A percentile compares a stretch with the other conserved stretches of the same genome.
These are phyloP conservation scores for Acipenser transmontanus DNA, from an alignment of 2,797 vertebrate genomes.

Conservation along the genomic window DNA sequence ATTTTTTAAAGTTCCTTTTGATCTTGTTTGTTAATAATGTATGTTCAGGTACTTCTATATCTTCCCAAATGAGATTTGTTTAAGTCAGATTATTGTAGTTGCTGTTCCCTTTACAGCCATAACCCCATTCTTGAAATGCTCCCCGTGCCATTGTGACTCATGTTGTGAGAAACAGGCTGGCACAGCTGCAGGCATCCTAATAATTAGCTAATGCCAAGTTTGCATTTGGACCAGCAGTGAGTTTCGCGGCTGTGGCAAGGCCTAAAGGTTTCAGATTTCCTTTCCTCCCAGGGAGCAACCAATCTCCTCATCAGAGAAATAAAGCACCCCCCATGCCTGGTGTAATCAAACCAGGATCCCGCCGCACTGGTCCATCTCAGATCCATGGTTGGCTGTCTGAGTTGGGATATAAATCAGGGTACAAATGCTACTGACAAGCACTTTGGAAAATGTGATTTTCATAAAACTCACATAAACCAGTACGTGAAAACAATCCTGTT, in stretches of 20 bases:
- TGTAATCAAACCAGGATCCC: slow-evolving; percentile 20
- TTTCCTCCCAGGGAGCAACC: slow-evolving; percentile 35
- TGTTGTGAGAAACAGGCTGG: slow-evolving; percentile 12
- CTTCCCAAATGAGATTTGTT: not conserved
- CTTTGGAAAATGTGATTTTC: too few relatives aligned
- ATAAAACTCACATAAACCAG: too few relatives aligned
- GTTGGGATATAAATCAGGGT: not conserved
- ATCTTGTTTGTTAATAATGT: not conserved
- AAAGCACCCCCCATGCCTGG: slow-evolving; percentile 42
- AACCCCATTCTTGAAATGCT: not conserved
- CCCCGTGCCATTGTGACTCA: not conserved
- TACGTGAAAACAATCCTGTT: too few relatives aligned
- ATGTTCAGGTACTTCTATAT: too few relatives aligned
- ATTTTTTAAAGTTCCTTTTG: not conserved
- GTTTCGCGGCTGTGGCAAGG: slow-evolving; percentile 31
- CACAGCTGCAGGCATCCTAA: slow-evolving; percentile 5
- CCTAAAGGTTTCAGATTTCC: slow-evolving; percentile 42
- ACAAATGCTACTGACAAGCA: too few relatives aligned
- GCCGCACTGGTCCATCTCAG: slow-evolving; percentile 1
- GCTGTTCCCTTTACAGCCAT: not conserved
- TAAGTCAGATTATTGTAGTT: not conserved
- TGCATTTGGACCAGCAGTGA: slow-evolving; percentile 2
- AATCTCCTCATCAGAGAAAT: slow-evolving; percentile 43
- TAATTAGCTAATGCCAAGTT: slow-evolving; percentile 7
- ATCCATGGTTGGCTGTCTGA: not conserved